A percentile compares a stretch with the other conserved stretches of the same genome.
phyloP scores from a whole-genome alignment of 2,888 invertebrate genomes.

The Mimas tiliae region DNA sequence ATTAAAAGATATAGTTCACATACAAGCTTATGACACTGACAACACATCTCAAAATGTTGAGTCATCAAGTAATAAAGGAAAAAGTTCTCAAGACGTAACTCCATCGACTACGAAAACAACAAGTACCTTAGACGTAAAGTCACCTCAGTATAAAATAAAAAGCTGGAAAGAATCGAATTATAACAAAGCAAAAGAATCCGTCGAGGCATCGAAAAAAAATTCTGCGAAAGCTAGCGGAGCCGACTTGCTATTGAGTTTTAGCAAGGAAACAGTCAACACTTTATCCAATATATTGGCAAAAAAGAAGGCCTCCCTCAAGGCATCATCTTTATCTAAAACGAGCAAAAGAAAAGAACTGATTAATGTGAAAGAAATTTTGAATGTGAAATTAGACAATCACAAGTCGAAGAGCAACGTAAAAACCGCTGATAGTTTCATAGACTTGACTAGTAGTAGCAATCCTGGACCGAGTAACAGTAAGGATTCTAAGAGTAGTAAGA shows the following conservation, averaged over 20 bases:
- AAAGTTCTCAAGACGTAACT: background rate
- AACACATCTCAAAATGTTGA: background rate
- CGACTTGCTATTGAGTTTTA: background rate
- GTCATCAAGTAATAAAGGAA: background rate
- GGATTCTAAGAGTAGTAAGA: background rate
- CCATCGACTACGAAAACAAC: background rate
- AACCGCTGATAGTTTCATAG: background rate
- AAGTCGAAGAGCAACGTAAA: background rate
- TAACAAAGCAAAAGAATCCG: background rate
- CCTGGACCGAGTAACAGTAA: background rate
- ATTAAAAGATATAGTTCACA: conserved; percentile 4
- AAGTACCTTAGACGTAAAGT: background rate
- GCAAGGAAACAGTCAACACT: background rate
- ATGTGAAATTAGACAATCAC: background rate
- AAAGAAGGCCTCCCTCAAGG: background rate
- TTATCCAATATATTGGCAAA: background rate
- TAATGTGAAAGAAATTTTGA: background rate
- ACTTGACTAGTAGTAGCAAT: background rate
- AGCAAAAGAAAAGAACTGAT: background rate
- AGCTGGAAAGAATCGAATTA: background rate
- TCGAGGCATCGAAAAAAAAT: background rate
- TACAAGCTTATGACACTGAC: background rate
- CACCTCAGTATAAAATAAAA: background rate
- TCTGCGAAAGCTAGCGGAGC: background rate
- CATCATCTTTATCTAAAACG: background rate